Conservation (phyloP, 2,113 vertebrate species). For the Cacatua alba region DNA sequence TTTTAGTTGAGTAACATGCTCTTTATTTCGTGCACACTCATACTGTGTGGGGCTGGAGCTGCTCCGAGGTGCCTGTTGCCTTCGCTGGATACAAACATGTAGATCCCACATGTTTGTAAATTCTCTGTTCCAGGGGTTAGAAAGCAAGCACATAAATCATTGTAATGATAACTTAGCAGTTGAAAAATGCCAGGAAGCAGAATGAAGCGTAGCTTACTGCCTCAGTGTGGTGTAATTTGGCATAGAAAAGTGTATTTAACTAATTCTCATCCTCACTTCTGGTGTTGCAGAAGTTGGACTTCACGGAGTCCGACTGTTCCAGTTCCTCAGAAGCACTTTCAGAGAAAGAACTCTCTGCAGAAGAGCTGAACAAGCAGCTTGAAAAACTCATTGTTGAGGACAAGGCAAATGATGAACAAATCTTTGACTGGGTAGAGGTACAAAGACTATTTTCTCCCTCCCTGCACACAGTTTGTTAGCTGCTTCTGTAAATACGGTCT, state of each 20-base stretch:
- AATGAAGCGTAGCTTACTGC: neutral
- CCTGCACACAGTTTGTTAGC: neutral
- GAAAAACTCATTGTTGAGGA: conserved; percentile 93
- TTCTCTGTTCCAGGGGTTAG: neutral
- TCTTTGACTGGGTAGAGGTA: conserved; percentile 99
- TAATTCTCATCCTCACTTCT: neutral
- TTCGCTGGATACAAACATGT: neutral
- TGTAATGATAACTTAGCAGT: neutral
- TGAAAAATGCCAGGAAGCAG: neutral
- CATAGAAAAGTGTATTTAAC: neutral
- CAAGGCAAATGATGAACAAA: conserved; percentile 93
- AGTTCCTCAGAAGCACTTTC: conserved; percentile 81
- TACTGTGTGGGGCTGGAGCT: neutral
- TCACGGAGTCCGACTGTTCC: conserved; percentile 83
- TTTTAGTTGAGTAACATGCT: neutral
- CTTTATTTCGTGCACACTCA: neutral
- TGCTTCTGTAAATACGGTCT: neutral
- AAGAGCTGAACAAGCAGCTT: conserved; percentile 88
- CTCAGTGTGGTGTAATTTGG: neutral
- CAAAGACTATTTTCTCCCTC: conserved; percentile 20
- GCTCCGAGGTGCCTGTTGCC: neutral
- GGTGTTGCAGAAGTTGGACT: conserved; percentile 90
- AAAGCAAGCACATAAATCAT: neutral
- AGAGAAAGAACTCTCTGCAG: conserved; percentile 83
- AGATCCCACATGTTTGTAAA: neutral